Base-by-base conservation (phyloP, 2,797 vertebrate genomes). In the Tokudaia tokunoshimensis region DNA sequence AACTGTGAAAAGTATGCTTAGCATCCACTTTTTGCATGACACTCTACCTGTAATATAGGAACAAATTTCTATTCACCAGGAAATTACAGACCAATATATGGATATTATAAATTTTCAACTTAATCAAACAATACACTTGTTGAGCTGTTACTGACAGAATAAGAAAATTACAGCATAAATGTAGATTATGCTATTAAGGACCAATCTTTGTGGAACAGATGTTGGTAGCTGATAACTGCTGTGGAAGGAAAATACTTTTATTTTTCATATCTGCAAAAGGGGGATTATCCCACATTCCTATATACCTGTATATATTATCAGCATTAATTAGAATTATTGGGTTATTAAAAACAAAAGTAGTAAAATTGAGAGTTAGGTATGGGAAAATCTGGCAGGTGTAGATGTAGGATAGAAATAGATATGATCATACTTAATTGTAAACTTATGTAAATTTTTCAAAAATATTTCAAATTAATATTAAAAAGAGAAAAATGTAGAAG, bases 241-340 rank as follows among this genome's bases (percentile, higher is more conserved):
- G 3, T 4, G 17, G 10, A 65, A 4, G 15, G 0, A 63, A 8
- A 37, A 13, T 59, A 11, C 1, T 55, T 57, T n/a, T 22, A 2
- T 12, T 61, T 41, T 63, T 31, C 26, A 84, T 6, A 2, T 34
- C 4, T 84, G 1, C 11, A 0, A 22, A 34, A 47, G 9, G 29
- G 19, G 34, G 34, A 41, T 50, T 50, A 59, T 13, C 13, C 29
- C 10, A 67, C 22, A 6, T 11, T 65, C 4, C 11, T 47, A 50
- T 0, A 85, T 1, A 20, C 19, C 20, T 85, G 44, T 9, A 50
- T 13, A 34, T 8, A 31, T 12, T 10, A 19, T 20, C 12, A 34
- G 41, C 17, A 44, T 17, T 84, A 47, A 63, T 31, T 34, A 20
- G 26, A 47, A 15, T 65, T 47, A 65, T 1, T 15, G 29, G 15